phyloP scores from a whole-genome alignment of 1,140 invertebrate genomes.

The Drosophila sp. region DNA sequence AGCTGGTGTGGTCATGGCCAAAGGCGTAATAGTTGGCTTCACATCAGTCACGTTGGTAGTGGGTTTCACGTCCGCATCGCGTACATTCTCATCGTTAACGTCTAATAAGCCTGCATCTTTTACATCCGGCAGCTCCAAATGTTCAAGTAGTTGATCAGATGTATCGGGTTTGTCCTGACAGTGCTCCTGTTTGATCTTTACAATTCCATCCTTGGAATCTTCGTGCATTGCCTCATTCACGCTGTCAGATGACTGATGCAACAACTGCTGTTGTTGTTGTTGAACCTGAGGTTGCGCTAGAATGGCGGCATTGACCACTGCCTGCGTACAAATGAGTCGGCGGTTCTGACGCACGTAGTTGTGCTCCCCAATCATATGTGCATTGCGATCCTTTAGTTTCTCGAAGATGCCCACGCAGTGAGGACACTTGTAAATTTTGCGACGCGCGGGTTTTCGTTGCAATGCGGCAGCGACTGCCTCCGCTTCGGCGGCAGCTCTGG shows the following conservation, averaged over 20 bases:
- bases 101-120: slow-evolving; percentile 61
- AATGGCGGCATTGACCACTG: slow-evolving; percentile 32
- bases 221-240: slow-evolving; percentile 37
- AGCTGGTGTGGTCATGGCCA: slow-evolving; percentile 71
- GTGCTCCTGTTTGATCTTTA: slow-evolving; percentile 80
- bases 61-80: slow-evolving; percentile 59
- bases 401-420: slow-evolving; percentile 74
- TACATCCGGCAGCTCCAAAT: slow-evolving; percentile 61
- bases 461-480: slow-evolving; percentile 54
- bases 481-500: slow-evolving; percentile 66
- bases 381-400: slow-evolving; percentile 79
- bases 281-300: slow-evolving; percentile 28
- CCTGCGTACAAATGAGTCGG: slow-evolving; percentile 72
- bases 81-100: slow-evolving; percentile 37
- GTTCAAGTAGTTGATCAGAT: slow-evolving; percentile 47
- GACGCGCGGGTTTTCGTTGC: slow-evolving; percentile 58
- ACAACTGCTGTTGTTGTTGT: slow-evolving; percentile 34
- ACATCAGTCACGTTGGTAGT: slow-evolving; percentile 48
- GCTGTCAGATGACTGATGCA: slow-evolving; percentile 27
- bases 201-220: slow-evolving; percentile 76
- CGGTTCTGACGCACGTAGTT: slow-evolving; percentile 82
- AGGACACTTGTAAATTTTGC: slow-evolving; percentile 78
- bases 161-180: slow-evolving; percentile 60
- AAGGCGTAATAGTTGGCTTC: slow-evolving; percentile 54
- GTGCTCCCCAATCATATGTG: slow-evolving; percentile 75